These are phyloP conservation scores for Anarrhichthys ocellatus DNA, from an alignment of 2,113 vertebrate genomes.

Conservation along the genomic window DNA sequence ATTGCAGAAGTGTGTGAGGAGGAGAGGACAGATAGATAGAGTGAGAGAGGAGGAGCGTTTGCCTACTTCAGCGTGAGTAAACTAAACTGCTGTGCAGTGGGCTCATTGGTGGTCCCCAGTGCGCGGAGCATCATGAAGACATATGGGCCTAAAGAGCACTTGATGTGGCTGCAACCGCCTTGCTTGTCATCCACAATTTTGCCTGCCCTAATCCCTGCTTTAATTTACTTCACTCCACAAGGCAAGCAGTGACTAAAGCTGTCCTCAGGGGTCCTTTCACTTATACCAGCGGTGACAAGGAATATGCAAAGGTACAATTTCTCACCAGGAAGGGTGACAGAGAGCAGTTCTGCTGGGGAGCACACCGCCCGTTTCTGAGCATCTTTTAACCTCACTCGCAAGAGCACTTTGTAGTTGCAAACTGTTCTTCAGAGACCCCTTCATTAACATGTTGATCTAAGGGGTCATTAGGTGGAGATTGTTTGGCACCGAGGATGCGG, in stretches of 20 bases:
- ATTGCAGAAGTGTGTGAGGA: neutral
- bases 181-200: conserved; percentile 94
- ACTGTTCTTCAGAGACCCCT: conserved; percentile 90
- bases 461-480: conserved; percentile 80
- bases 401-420: conserved; percentile 88
- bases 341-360: conserved; percentile 89
- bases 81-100: conserved; percentile 67
- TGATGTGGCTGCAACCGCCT: conserved; percentile 86
- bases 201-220: conserved; percentile 93
- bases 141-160: conserved; percentile 89
- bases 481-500: conserved; percentile 69
- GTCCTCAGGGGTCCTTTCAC: conserved; percentile 95
- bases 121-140: conserved; percentile 85
- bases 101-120: conserved; percentile 78
- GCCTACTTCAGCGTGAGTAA: conserved; percentile 63
- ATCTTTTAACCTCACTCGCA: conserved; percentile 87
- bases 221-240: conserved; percentile 95
- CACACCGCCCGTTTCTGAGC: conserved; percentile 84
- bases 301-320: conserved; percentile 95
- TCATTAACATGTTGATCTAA: conserved; percentile 86
- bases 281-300: conserved; percentile 93
- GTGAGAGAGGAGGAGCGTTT: conserved; percentile 23
- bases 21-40: neutral
- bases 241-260: conserved; percentile 87
- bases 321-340: conserved; percentile 94